Conservation (phyloP, 2,113 vertebrate species). For the Coptodon rendalli region DNA sequence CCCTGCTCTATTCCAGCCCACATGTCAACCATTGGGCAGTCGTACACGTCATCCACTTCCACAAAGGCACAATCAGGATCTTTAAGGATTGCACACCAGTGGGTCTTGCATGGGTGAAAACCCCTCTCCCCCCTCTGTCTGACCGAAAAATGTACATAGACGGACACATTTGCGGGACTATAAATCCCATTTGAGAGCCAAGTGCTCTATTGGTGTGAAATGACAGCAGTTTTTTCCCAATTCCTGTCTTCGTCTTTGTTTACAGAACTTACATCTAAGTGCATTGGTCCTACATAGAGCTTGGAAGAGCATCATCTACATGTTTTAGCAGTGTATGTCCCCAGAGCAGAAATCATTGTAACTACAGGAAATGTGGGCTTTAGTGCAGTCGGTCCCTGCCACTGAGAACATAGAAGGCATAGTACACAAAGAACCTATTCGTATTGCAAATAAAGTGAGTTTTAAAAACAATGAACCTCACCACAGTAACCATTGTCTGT, state of each 20-base stretch:
- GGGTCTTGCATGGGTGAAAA: neutral
- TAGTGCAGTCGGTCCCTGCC: neutral
- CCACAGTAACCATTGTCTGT: neutral
- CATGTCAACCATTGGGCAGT: neutral
- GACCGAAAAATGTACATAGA: neutral
- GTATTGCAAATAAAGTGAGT: neutral
- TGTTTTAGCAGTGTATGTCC: neutral
- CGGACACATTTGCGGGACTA: neutral
- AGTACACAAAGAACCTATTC: neutral
- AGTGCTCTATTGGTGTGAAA: neutral
- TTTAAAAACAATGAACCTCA: neutral
- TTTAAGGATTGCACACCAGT: neutral
- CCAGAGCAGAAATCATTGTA: neutral
- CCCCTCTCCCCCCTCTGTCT: neutral
- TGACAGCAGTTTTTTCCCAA: neutral
- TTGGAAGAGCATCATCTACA: neutral
- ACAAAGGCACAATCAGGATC: neutral
- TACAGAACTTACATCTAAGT: neutral
- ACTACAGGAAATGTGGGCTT: neutral
- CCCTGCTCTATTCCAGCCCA: accelerated
- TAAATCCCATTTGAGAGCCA: neutral
- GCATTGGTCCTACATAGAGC: neutral
- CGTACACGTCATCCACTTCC: neutral
- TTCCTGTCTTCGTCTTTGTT: neutral
- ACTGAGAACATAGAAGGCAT: neutral